These are phyloP conservation scores for Trichacis sp. DNA, from an alignment of 2,888 invertebrate species.

Conservation along the genomic window DNA sequence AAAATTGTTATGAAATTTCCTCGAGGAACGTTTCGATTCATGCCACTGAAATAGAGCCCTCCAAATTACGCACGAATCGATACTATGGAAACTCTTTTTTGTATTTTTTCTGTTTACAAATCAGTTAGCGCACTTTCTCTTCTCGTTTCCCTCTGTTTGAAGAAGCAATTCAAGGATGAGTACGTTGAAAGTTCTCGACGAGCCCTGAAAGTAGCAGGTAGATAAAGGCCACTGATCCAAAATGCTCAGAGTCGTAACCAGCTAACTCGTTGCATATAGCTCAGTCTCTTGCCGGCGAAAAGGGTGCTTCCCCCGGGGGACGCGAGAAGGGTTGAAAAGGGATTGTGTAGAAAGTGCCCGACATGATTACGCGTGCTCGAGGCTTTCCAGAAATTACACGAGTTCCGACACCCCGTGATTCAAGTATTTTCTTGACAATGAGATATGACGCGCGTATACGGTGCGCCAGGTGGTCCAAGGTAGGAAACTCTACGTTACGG, in stretches of 20 bases:
- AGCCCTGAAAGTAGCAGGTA: not conserved
- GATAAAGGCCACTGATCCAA: conserved; percentile 9
- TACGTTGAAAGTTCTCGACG: conserved; percentile 17
- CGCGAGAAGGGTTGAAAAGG: not conserved
- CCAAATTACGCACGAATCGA: no score
- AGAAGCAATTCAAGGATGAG: conserved; percentile 1
- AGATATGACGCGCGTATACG: not conserved
- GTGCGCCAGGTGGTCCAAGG: conserved; percentile 32
- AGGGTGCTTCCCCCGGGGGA: conserved; percentile 3
- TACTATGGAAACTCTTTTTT: no score
- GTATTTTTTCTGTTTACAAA: no score
- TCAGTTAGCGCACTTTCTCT: no score
- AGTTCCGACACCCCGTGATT: conserved; percentile 3
- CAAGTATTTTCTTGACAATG: conserved; percentile 1
- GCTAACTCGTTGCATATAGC: conserved; percentile 1
- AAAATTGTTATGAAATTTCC: no score
- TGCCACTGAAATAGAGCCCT: no score
- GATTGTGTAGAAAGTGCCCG: conserved; percentile 9
- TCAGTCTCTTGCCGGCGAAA: conserved; percentile 7
- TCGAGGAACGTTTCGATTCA: no score
- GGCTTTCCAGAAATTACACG: conserved; percentile 6
- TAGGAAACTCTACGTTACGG: conserved; percentile 17
- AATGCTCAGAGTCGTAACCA: conserved; percentile 44
- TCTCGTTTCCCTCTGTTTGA: no score
- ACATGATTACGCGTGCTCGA: conserved; percentile 3